Conservation (phyloP, 2,797 vertebrate species). For the Cygnus olor region DNA sequence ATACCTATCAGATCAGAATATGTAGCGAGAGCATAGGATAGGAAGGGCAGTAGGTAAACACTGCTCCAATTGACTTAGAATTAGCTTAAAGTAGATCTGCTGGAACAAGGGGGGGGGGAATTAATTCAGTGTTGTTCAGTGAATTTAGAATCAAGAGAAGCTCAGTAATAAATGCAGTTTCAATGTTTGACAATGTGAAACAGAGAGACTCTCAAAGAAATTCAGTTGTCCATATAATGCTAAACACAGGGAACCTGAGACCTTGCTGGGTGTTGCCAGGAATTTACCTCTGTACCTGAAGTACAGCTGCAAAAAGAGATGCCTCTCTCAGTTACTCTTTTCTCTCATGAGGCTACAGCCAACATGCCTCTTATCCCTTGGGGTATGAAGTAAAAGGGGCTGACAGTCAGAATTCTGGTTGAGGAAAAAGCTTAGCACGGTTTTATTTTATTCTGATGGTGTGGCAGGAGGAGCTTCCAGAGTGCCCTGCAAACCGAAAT, state of each 20-base stretch:
- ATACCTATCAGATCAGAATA: not conserved
- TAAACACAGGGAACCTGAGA: not conserved
- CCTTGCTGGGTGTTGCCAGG: not conserved
- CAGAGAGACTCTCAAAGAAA: not conserved
- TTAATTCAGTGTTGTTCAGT: not conserved
- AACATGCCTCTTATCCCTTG: rapidly evolving
- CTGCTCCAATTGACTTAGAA: not conserved
- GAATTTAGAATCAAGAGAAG: not conserved
- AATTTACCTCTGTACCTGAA: not conserved
- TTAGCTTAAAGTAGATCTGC: not conserved
- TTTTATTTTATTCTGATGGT: not conserved
- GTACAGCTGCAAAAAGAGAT: not conserved
- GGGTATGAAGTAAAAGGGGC: not conserved
- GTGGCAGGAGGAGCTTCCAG: not conserved
- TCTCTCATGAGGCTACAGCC: not conserved
- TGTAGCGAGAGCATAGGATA: not conserved
- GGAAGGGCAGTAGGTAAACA: not conserved
- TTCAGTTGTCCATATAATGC: not conserved
- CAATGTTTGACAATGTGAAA: not conserved
- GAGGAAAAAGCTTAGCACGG: not conserved
- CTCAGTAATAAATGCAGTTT: not conserved
- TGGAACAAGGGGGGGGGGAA: not conserved
- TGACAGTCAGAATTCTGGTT: not conserved
- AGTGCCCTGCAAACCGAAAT: not conserved
- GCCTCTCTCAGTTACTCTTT: not conserved